phyloP scores from a whole-genome alignment of 2,888 invertebrate species.

The Microplitis deprimator region DNA sequence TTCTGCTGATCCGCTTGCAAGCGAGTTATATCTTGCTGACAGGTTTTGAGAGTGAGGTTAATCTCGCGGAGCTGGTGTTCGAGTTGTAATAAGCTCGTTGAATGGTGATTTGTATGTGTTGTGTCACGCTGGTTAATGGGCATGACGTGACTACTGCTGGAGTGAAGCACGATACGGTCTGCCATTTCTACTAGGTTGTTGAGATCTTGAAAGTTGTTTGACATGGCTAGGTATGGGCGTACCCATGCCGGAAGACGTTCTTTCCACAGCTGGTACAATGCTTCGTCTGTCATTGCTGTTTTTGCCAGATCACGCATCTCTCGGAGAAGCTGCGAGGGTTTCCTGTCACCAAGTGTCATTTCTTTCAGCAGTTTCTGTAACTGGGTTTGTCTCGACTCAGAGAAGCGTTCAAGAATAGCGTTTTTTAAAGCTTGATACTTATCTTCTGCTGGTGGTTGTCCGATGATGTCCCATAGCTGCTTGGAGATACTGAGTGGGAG shows the following conservation, averaged over 20 bases:
- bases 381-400: slow-evolving; percentile 31
- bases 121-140: no score
- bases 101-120: no score
- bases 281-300: slow-evolving; percentile 24
- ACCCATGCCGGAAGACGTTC: slow-evolving; percentile 39
- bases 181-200: no score
- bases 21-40: no score
- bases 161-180: no score
- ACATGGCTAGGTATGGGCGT: slow-evolving; percentile 16
- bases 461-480: slow-evolving; percentile 24
- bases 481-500: not conserved
- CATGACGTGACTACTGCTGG: no score
- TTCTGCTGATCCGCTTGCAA: no score
- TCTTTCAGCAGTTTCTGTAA: slow-evolving; percentile 36
- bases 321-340: slow-evolving; percentile 38
- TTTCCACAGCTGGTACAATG: slow-evolving; percentile 35
- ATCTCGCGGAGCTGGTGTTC: no score
- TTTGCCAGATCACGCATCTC: slow-evolving; percentile 34
- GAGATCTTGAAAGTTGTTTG: no score
- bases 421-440: slow-evolving; percentile 32
- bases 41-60: no score
- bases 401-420: slow-evolving; percentile 30
- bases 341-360: slow-evolving; percentile 32
- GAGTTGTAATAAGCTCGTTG: no score
- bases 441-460: slow-evolving; percentile 10